Evolutionary conservation across 2,113 vertebrate genomes (phyloP), one percentile per base, ranked within the genome.

Genomic region (Bothrops jararaca): DNA sequence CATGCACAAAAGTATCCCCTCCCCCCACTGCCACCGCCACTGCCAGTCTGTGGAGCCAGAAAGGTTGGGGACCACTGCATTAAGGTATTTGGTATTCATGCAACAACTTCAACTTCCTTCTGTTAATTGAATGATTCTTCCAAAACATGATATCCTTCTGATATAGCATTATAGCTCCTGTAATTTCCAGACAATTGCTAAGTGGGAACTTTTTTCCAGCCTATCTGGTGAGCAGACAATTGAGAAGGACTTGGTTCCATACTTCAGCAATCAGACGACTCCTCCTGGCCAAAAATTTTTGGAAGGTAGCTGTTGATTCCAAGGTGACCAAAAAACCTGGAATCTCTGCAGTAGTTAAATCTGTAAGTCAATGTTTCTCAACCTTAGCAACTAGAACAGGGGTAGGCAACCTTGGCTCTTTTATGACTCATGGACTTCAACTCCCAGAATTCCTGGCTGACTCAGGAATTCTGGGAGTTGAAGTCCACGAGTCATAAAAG

Each of bases 321-420:
- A 96, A 95, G 96, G 95, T 93, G 95, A 96, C 95, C 86, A 48
- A 23, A 93, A 57, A 93, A 86, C 45, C 42, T 42, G 91, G 95
- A 95, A 96, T 94, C 93, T 94, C 91, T 95, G 95, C 94, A 96
- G 56, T 92, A 42, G 52, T 95, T 97, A 97, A 96, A 96, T 95
- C 97, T 97, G 95, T 95, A 97, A 97, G 93, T 95, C 95, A 95
- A 34, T 93, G 94, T 69, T 69, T 69, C 64, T 69, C n/a, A 69
- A 69, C 5, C 13, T 69, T 69, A 69, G 13, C 64, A 69, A 69
- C 29, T 34, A n/a, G 29, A 50, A 15, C 45, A 45, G 45, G 45
- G 45, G 45, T 45, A 45, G 45, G 45, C 45, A 45, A 45, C 45
- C 45, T 45, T 45, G 45, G 4, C 45, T 45, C 45, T 45, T 45